Evolutionary conservation across 1,140 invertebrate species (phyloP).

Genomic region (Caenorhabditis tropicalis): DNA sequence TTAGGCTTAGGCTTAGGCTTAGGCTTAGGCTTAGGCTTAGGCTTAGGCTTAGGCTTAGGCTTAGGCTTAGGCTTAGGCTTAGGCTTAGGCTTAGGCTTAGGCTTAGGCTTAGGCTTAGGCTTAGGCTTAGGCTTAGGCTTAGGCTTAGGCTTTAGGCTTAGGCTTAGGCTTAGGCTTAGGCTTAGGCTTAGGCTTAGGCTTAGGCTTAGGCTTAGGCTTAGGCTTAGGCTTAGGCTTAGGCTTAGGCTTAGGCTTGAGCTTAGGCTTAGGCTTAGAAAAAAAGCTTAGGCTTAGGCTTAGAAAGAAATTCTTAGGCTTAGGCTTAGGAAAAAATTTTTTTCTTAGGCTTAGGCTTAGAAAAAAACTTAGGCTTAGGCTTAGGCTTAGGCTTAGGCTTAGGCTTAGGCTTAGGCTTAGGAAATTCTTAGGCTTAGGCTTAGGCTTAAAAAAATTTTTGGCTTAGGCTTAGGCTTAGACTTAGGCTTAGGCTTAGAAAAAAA

Average conservation of each 20-base stretch:
- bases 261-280: conserved; percentile 55
- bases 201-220: conserved; percentile 52
- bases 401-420: no score
- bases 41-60: conserved; percentile 53
- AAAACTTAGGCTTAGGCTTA: no score
- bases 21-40: conserved; percentile 56
- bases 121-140: conserved; percentile 57
- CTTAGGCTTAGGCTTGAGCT: conserved; percentile 56
- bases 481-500: no score
- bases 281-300: no score
- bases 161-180: conserved; percentile 57
- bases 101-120: conserved; percentile 55
- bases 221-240: conserved; percentile 56
- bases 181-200: conserved; percentile 52
- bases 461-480: no score
- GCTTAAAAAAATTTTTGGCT: no score
- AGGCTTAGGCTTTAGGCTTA: conserved; percentile 56
- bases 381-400: no score
- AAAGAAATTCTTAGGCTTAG: no score
- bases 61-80: conserved; percentile 53
- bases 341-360: no score
- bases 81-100: conserved; percentile 56
- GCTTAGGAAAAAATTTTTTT: no score
- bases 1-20: conserved; percentile 57
- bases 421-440: no score